These are phyloP conservation scores for Himantopus leucocephalus DNA, from an alignment of 2,113 vertebrate species.

Conservation along the genomic window DNA sequence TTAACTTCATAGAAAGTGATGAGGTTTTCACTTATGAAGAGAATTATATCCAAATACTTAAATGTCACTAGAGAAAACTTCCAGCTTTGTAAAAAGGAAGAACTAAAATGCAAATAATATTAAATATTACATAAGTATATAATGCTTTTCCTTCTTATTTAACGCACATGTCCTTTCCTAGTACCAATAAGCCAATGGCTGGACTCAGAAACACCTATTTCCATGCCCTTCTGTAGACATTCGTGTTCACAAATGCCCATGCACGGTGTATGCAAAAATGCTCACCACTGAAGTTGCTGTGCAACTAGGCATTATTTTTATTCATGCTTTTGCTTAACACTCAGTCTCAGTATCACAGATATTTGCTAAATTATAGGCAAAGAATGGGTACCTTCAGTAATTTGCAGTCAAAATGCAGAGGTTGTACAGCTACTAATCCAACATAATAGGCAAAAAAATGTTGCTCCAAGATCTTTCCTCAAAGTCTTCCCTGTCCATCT, in stretches of 20 bases:
- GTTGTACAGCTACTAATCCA: background rate
- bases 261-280: background rate
- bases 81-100: background rate
- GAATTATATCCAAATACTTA: background rate
- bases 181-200: background rate
- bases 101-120: background rate
- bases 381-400: background rate
- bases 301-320: background rate
- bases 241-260: background rate
- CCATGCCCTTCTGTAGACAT: background rate
- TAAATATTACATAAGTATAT: background rate
- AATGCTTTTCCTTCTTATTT: background rate
- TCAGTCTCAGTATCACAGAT: background rate
- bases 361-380: background rate
- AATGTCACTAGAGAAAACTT: slow-evolving; percentile 1
- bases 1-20: background rate
- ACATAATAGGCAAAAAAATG: background rate
- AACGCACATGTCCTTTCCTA: background rate
- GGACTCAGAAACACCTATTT: background rate
- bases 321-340: background rate
- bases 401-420: background rate
- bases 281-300: background rate
- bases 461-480: background rate
- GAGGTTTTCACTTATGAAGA: background rate
- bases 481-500: background rate